Base-by-base conservation (phyloP, 2,113 vertebrate genomes). In the Pteropus alecto region DNA sequence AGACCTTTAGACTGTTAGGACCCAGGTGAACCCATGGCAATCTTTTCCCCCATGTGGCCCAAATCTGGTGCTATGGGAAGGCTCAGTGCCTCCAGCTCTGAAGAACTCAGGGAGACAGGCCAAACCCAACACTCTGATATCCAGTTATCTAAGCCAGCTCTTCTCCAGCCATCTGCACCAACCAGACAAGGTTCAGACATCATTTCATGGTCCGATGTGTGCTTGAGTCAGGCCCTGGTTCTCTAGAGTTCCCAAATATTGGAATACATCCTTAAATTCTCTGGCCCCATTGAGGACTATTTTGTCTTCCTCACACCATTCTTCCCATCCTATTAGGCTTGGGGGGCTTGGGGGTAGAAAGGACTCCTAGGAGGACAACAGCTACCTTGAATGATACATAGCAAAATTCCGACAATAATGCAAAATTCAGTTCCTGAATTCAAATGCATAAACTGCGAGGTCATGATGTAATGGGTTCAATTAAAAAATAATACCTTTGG, bases 351-450 rank as follows among this genome's bases (percentile, higher is more conserved):
- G 56, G 4, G 15, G 73, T 43, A 79, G 18, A 85, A 91, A 79
- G 13, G 6, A 35, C 18, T 88, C 18, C 4, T 7, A 58, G 22
- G n/a, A 77, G 6, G 30, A 28, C 7, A 71, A 74, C 30, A 94
- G 9, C 38, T 83, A 5, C 35, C 43, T 94, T 46, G 5, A 89
- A 24, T 77, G 77, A 56, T 46, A 14, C 6, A 35, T 15, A 63
- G 24, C 41, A 83, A 77, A 87, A 56, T 78, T 14, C 5, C 13
- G 3, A 61, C 0, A 4, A 26, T 83, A 46, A 73, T 4, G n/a
- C 16, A 67, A 33, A 74, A 56, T 87, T 82, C 15, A 13, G n/a
- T 73, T 63, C 83, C 33, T 84, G 88, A 84, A 76, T 65, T 68
- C 38, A 93, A 68, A 43, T 79, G 21, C 5, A 48, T 86, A 91